Conservation (phyloP, 2,113 vertebrate species). For the Corapipo altera region DNA sequence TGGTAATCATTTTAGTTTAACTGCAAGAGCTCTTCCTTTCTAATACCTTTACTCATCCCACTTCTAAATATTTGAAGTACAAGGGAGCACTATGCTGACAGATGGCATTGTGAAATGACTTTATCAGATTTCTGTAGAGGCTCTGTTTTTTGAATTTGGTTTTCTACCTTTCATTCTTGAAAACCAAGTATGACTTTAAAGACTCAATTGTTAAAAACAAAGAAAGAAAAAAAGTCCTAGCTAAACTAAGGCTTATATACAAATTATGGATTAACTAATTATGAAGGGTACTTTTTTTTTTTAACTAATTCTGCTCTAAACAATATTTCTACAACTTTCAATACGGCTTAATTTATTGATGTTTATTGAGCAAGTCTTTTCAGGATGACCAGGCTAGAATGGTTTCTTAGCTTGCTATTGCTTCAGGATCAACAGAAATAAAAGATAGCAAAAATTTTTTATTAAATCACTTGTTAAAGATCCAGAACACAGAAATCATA, state of each 20-base stretch:
- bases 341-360: background rate
- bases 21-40: background rate
- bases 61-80: conserved; percentile 32
- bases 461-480: background rate
- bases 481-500: background rate
- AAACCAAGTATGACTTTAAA: background rate
- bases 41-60: background rate
- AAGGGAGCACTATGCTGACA: background rate
- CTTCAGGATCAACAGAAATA: background rate
- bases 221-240: background rate
- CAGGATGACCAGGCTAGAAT: background rate
- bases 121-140: background rate
- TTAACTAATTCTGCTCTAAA: background rate
- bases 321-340: background rate
- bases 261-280: background rate
- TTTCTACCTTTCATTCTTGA: conserved; percentile 9
- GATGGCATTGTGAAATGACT: background rate
- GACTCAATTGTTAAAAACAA: background rate
- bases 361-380: background rate
- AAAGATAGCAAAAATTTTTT: background rate
- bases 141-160: background rate
- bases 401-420: background rate
- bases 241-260: background rate
- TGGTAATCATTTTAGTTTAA: background rate
- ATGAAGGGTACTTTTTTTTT: background rate